Percentiles rank a stretch among this genome's conserved stretches.
phyloP scores from a whole-genome alignment of 2,797 vertebrate genomes.

The Buceros bicornis region DNA sequence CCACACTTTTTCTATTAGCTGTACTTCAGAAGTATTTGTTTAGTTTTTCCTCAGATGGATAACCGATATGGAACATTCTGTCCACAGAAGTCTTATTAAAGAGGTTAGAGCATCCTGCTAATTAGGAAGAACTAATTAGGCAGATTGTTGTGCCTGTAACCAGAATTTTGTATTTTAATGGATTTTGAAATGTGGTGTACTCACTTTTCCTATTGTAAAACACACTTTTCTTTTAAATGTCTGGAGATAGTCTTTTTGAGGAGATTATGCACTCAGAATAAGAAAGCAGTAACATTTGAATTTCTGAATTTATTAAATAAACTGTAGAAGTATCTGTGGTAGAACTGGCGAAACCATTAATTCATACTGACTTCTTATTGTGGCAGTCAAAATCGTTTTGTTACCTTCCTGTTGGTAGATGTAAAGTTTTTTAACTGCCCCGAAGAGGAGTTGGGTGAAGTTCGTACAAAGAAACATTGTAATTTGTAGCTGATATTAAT shows the following conservation, averaged over 20 bases:
- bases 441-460: neutral
- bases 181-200: slow-evolving; percentile 5
- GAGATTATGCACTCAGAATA: neutral
- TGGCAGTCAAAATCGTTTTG: neutral
- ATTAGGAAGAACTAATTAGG: slow-evolving; percentile 75
- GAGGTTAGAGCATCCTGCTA: slow-evolving; percentile 72
- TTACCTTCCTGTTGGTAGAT: neutral
- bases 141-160: slow-evolving; percentile 73
- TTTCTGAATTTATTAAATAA: neutral
- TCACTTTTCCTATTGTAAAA: slow-evolving; percentile 39
- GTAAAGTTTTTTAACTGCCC: neutral
- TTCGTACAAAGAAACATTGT: neutral
- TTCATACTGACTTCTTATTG: neutral
- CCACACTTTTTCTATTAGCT: slow-evolving; percentile 63
- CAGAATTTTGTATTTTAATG: slow-evolving; percentile 70
- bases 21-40: slow-evolving; percentile 72
- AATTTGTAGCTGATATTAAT: neutral
- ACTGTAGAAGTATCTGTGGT: neutral
- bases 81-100: slow-evolving; percentile 75
- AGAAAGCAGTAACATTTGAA: neutral
- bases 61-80: slow-evolving; percentile 77
- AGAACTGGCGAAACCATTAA: neutral
- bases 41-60: slow-evolving; percentile 67
- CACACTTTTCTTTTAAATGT: neutral
- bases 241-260: neutral